Conservation (phyloP, 1,140 invertebrate genomes). For the Dryas iulia region DNA sequence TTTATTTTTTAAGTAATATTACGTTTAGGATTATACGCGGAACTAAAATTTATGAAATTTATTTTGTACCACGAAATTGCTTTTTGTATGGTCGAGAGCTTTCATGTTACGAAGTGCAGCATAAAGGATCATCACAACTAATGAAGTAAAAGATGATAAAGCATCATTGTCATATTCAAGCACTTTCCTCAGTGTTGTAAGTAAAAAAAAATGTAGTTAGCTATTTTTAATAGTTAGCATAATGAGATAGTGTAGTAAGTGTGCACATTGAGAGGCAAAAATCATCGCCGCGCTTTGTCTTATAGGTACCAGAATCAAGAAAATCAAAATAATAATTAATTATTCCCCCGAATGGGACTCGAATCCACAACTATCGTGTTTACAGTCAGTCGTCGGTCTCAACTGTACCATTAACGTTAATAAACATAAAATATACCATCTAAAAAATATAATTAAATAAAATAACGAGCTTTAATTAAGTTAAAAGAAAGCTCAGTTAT, state of each 20-base stretch:
- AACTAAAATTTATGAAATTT: neutral
- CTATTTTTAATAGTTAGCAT: neutral
- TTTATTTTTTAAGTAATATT: too few relatives aligned
- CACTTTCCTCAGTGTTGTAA: neutral
- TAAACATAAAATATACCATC: too few relatives aligned
- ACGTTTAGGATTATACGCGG: neutral
- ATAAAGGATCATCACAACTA: slow-evolving; percentile 3
- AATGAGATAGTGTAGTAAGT: too few relatives aligned
- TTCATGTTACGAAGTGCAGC: neutral
- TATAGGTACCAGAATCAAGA: too few relatives aligned
- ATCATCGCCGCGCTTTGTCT: too few relatives aligned
- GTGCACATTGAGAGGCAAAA: too few relatives aligned
- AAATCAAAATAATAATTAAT: too few relatives aligned
- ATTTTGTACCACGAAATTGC: neutral
- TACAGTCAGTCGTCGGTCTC: too few relatives aligned
- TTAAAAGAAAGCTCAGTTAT: neutral
- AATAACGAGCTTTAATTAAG: neutral
- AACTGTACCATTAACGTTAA: too few relatives aligned
- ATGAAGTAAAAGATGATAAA: neutral
- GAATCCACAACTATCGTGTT: too few relatives aligned
- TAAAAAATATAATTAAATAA: too few relatives aligned
- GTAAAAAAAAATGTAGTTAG: neutral
- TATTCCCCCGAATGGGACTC: too few relatives aligned
- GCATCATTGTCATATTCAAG: neutral
- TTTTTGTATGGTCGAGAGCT: neutral